A percentile compares a stretch with the other conserved stretches of the same genome.
phyloP scores from a whole-genome alignment of 1,140 invertebrate genomes.

The Drosophila navojoa region DNA sequence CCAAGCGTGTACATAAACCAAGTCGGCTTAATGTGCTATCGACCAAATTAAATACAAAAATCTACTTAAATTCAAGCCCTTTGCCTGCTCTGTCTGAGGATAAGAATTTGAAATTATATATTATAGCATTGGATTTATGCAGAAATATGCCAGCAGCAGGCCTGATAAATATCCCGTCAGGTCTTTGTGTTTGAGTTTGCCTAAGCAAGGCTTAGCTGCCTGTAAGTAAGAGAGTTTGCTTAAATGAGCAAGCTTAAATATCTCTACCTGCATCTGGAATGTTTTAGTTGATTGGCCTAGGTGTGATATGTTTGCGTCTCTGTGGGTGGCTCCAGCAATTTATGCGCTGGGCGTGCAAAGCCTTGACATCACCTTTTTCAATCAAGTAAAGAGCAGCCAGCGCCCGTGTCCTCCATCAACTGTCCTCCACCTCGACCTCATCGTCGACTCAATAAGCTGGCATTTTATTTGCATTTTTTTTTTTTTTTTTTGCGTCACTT shows the following conservation, averaged over 20 bases:
- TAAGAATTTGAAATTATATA: conserved; percentile 70
- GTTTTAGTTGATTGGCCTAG: conserved; percentile 2
- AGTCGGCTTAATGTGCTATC: background rate
- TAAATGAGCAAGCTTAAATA: background rate
- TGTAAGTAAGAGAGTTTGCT: too few relatives aligned
- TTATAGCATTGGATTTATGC: conserved; percentile 43
- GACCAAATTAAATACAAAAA: conserved; percentile 2
- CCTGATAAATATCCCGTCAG: conserved; percentile 46
- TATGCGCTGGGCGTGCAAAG: conserved; percentile 16
- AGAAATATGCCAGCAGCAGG: conserved; percentile 29
- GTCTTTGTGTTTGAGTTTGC: too few relatives aligned
- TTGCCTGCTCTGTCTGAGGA: conserved; percentile 27
- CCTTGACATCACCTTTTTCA: conserved; percentile 75
- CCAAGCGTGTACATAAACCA: background rate
- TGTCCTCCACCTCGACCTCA: conserved; percentile 17
- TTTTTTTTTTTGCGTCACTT: conserved; percentile 64
- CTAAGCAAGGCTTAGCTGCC: too few relatives aligned
- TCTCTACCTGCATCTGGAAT: too few relatives aligned
- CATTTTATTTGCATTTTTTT: conserved; percentile 81
- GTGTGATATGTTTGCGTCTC: background rate
- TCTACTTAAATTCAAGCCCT: conserved; percentile 4
- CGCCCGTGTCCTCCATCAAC: conserved; percentile 9
- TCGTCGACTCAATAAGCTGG: conserved; percentile 72
- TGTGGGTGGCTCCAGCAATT: background rate
- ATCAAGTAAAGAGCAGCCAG: conserved; percentile 74